Evolutionary conservation across 2,888 invertebrate species (phyloP), one percentile per base, ranked within the genome.

Genomic region (Ctenicera cuprea): DNA sequence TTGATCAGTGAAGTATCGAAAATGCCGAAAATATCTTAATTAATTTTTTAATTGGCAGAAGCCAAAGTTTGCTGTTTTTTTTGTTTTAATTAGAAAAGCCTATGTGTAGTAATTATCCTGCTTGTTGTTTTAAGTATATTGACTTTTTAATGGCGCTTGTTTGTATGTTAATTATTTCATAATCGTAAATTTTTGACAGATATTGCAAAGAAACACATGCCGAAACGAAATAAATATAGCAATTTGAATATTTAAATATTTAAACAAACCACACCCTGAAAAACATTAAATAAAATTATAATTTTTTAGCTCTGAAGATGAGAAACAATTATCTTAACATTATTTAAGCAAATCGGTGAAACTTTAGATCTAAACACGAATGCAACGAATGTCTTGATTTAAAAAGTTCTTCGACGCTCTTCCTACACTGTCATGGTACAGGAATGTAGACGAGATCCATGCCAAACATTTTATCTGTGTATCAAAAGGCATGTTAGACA

Each of bases 401-500:
- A 30, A 30, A 54, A 33, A 33, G 20, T 22, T 20, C 26, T 14
- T 18, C 4, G 5, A 22, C 26, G 54, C 26, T 33, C 54, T 54
- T 20, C 9, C 30, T 54, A 54, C 54, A 54, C 52, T 20, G 54
- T 54, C 54, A 54, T 26, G 54, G n/a, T 26, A 20, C 5, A 54
- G 54, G 54, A 54, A 54, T 33, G 54, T 33, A 54, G 54, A 54
- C 54, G 54, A 54, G 54, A 33, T 33, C 26, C 26, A 30, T 54
- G 54, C 54, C 54, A 54, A 54, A 54, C 26, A 54, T 54, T 54
- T 54, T 26, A 45, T 45, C 45, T 45, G 16, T n/a, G 54, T 54
- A 54, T 54, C 54, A 54, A 33, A 52, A 37, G 38, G 76, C 64
- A 68, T 45, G 45, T 45, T 18, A 45, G 45, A 45, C 45, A 45